These are phyloP conservation scores for Gastrophysa polygoni DNA, from an alignment of 2,888 invertebrate species.

Conservation along the genomic window DNA sequence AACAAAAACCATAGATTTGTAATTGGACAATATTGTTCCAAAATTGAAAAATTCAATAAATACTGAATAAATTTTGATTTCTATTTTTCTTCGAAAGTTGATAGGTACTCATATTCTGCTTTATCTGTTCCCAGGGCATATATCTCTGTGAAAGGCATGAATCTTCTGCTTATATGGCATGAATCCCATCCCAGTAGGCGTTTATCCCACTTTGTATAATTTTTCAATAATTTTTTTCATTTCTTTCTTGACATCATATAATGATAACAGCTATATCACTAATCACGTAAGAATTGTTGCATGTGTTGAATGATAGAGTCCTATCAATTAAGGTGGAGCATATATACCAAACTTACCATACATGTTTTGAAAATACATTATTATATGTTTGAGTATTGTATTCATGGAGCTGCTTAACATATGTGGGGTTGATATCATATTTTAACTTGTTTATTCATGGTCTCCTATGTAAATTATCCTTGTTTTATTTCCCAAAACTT, in stretches of 20 bases:
- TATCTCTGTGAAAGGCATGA: background rate
- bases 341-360: no score
- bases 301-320: no score
- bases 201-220: constrained; percentile 1
- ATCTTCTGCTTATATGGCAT: background rate
- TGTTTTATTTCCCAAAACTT: no score
- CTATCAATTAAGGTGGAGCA: no score
- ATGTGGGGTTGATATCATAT: no score
- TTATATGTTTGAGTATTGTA: no score
- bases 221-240: background rate
- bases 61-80: background rate
- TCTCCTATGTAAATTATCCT: no score
- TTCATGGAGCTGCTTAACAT: no score
- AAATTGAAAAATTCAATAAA: background rate
- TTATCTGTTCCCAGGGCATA: background rate
- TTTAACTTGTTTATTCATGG: no score
- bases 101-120: constrained; percentile 7
- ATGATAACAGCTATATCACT: no score
- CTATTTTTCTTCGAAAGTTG: background rate
- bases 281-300: no score
- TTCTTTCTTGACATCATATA: background rate
- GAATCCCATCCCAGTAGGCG: background rate
- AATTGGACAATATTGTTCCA: background rate
- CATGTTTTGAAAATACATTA: no score
- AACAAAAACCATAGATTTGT: constrained; percentile 9